These are phyloP conservation scores for Bradypodion ventrale DNA, from an alignment of 2,797 vertebrate genomes.

Conservation along the genomic window DNA sequence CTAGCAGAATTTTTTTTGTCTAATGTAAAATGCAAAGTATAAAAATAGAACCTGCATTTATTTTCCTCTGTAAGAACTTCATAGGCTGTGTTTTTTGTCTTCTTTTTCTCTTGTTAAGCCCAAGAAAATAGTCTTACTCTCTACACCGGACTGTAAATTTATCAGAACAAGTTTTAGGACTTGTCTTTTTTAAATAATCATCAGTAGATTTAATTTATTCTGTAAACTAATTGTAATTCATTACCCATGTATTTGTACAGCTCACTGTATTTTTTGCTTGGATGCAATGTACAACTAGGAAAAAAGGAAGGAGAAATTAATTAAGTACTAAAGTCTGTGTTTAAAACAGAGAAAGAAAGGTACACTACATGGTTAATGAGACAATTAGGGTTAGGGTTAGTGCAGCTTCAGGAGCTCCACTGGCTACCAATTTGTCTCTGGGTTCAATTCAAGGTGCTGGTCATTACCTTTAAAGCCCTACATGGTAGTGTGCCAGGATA, in stretches of 20 bases:
- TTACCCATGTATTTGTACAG: neutral
- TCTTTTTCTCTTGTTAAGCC: neutral
- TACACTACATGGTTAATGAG: constrained; percentile 21
- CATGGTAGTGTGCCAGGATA: too few relatives aligned
- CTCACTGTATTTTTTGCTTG: neutral
- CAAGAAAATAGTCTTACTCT: neutral
- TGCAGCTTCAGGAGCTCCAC: too few relatives aligned
- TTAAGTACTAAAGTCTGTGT: neutral
- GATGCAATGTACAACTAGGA: neutral
- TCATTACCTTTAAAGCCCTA: too few relatives aligned
- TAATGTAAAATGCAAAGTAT: neutral
- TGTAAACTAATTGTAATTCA: neutral
- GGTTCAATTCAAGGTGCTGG: too few relatives aligned
- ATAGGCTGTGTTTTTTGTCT: neutral
- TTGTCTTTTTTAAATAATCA: neutral
- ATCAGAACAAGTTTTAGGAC: neutral
- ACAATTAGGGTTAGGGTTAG: too few relatives aligned
- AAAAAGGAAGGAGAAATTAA: too few relatives aligned
- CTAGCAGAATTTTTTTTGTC: neutral
- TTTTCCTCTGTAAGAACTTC: neutral
- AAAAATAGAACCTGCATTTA: neutral
- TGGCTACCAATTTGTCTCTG: too few relatives aligned
- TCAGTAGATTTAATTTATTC: neutral
- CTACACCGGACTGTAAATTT: neutral
- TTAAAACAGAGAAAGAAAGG: constrained; percentile 15